Evolutionary conservation across 2,888 invertebrate genomes (phyloP).

Genomic region (Euzophera pinguis): DNA sequence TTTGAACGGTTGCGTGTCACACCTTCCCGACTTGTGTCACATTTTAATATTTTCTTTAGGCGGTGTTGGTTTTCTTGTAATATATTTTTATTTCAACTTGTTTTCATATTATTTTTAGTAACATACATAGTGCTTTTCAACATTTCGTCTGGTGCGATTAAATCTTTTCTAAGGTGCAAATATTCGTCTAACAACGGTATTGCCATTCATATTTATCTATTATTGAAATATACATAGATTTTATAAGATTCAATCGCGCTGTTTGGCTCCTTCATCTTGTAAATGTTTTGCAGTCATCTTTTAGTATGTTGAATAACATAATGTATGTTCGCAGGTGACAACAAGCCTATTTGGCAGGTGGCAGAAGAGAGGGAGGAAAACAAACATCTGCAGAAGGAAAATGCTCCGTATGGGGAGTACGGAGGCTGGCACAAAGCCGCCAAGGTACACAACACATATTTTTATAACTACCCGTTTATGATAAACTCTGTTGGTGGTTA

Average conservation of each 20-base stretch:
- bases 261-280: not conserved
- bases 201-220: too few relatives aligned
- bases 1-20: constrained; percentile 59
- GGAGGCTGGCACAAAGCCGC: constrained; percentile 99
- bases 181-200: too few relatives aligned
- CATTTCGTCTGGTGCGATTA: not conserved
- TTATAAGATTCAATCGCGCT: not conserved
- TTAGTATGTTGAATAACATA: not conserved
- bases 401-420: constrained; percentile 94
- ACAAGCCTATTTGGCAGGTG: constrained; percentile 98
- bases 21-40: constrained; percentile 80
- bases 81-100: too few relatives aligned
- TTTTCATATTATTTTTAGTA: too few relatives aligned
- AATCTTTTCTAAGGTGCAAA: not conserved
- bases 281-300: constrained; percentile 10
- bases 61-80: constrained; percentile 20
- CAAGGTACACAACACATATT: too few relatives aligned
- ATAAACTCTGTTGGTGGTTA: too few relatives aligned
- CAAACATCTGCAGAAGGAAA: constrained; percentile 92
- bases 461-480: too few relatives aligned
- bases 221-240: too few relatives aligned
- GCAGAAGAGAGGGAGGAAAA: constrained; percentile 99
- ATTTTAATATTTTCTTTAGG: constrained; percentile 33
- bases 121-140: not conserved
- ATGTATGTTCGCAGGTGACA: constrained; percentile 82